Conservation (phyloP, 2,113 vertebrate genomes). For the Azemiops feae region DNA sequence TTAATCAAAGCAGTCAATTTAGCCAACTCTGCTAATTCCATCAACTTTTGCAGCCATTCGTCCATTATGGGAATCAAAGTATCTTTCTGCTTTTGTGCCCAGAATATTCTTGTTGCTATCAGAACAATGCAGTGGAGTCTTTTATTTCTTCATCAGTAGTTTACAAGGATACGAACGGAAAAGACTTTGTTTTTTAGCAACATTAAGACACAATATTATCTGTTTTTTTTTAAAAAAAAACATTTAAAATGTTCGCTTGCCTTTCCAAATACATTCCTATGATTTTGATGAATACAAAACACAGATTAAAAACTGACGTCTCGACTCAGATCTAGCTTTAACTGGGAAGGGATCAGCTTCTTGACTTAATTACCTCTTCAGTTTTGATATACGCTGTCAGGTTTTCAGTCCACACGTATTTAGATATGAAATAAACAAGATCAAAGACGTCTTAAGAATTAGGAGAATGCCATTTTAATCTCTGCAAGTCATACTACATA, state of each 20-base stretch:
- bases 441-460: slow-evolving; percentile 68
- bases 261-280: slow-evolving; percentile 18
- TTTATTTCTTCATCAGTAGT: background rate
- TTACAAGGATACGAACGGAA: background rate
- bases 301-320: slow-evolving; percentile 55
- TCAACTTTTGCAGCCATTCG: background rate
- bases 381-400: slow-evolving; percentile 61
- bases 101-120: background rate
- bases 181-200: background rate
- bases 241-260: background rate
- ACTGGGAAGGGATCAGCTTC: slow-evolving; percentile 39
- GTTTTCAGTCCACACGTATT: slow-evolving; percentile 60
- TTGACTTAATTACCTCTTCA: slow-evolving; percentile 65
- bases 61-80: background rate
- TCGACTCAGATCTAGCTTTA: slow-evolving; percentile 47
- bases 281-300: slow-evolving; percentile 6
- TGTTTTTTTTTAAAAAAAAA: background rate
- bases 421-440: slow-evolving; percentile 66
- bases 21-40: background rate
- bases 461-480: slow-evolving; percentile 67
- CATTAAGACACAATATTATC: background rate
- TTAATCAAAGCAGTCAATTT: background rate
- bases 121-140: background rate
- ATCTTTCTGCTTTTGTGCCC: background rate
- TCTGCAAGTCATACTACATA: slow-evolving; percentile 63